Percentiles rank a stretch among this genome's conserved stretches.
phyloP scores from a whole-genome alignment of 1,140 invertebrate genomes.

The Drosophila rhopaloa region DNA sequence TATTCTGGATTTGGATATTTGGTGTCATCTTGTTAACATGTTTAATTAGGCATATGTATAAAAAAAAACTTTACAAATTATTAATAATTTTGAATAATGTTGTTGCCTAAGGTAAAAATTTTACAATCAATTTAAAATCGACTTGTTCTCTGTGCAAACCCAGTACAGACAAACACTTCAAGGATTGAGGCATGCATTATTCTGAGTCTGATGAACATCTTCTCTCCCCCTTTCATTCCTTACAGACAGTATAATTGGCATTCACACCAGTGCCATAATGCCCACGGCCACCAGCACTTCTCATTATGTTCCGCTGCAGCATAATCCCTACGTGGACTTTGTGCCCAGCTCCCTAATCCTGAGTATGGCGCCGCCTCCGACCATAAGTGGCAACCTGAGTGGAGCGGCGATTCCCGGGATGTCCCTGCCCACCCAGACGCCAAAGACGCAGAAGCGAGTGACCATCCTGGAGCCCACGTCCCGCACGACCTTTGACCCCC shows the following conservation, averaged over 20 bases:
- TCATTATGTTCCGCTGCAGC: constrained; percentile 65
- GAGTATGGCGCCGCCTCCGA: constrained; percentile 59
- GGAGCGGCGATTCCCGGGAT: constrained; percentile 37
- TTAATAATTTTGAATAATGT: no score
- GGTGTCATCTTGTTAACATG: no score
- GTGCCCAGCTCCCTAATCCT: constrained; percentile 61
- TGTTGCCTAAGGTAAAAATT: no score
- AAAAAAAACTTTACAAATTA: no score
- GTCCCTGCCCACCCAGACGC: constrained; percentile 64
- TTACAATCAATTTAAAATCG: neutral
- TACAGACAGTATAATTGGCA: constrained; percentile 83
- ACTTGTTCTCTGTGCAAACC: neutral
- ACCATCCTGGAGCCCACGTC: constrained; percentile 81
- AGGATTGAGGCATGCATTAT: constrained; percentile 3
- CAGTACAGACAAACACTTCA: neutral
- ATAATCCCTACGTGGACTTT: constrained; percentile 75
- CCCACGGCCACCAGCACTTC: constrained; percentile 26
- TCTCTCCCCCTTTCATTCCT: neutral
- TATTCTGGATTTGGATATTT: no score
- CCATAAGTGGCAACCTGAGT: constrained; percentile 70
- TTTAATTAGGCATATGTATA: no score
- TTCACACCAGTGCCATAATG: constrained; percentile 61
- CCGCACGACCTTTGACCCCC: constrained; percentile 73
- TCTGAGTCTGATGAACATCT: neutral
- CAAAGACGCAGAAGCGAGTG: constrained; percentile 81